These are phyloP conservation scores for Thalassarche chlororhynchos DNA, from an alignment of 2,113 vertebrate genomes.

Conservation along the genomic window DNA sequence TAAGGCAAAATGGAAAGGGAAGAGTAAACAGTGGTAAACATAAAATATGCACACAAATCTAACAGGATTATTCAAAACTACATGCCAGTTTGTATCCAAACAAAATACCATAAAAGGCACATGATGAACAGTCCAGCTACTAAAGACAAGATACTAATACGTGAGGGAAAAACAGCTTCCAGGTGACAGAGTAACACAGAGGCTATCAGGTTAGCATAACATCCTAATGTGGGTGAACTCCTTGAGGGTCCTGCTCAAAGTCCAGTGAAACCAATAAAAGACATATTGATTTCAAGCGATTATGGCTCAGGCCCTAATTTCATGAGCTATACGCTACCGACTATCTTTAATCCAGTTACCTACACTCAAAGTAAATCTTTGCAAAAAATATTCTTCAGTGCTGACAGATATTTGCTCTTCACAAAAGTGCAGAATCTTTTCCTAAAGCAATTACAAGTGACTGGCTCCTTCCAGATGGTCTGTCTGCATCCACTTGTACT, in stretches of 20 bases:
- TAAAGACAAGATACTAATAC: not conserved
- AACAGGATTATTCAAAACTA: not conserved
- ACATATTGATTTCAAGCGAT: not conserved
- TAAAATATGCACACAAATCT: not conserved
- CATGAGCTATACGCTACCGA: not conserved
- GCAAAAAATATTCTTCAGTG: conserved; percentile 46
- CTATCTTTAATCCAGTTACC: not conserved
- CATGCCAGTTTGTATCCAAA: not conserved
- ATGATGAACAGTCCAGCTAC: conserved; percentile 7
- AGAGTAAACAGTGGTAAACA: not conserved
- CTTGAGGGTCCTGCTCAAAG: not conserved
- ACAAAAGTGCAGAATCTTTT: conserved; percentile 22
- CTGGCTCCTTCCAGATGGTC: not conserved
- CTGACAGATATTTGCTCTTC: conserved; percentile 50
- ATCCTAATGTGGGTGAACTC: not conserved
- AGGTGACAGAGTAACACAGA: not conserved
- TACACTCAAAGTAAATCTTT: not conserved
- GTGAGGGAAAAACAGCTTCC: not conserved
- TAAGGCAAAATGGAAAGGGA: conserved; percentile 19
- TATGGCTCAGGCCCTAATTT: not conserved
- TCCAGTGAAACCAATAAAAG: not conserved
- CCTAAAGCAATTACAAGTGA: conserved; percentile 25
- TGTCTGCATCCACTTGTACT: not conserved
- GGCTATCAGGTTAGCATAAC: not conserved
- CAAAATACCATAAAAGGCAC: conserved; percentile 44